Percentiles rank a stretch among this genome's conserved stretches.
phyloP scores from a whole-genome alignment of 2,888 invertebrate species.

The Xylota sylvarum region DNA sequence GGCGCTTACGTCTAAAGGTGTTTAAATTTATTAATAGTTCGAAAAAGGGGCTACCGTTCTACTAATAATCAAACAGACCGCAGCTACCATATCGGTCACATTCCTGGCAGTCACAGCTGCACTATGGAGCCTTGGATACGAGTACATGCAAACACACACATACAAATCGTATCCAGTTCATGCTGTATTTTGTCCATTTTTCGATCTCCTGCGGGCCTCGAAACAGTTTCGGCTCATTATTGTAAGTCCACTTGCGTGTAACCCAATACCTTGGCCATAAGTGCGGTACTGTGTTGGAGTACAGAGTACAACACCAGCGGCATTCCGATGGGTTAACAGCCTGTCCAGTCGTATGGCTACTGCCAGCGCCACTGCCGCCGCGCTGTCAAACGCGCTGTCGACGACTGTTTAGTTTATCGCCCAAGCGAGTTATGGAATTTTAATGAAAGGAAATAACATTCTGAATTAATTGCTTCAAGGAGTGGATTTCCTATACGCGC shows the following conservation, averaged over 20 bases:
- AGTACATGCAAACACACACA: conserved; percentile 17
- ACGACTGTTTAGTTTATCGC: conserved; percentile 72
- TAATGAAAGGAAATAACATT: conserved; percentile 76
- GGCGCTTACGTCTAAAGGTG: conserved; percentile 73
- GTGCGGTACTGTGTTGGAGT: conserved; percentile 63
- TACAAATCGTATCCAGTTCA: background rate
- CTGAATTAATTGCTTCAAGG: conserved; percentile 74
- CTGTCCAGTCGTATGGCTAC: conserved; percentile 28
- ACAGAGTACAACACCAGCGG: conserved; percentile 51
- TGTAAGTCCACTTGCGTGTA: conserved; percentile 55
- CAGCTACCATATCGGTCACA: conserved; percentile 66
- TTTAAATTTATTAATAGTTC: conserved; percentile 70
- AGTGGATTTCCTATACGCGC: conserved; percentile 57
- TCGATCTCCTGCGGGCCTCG: conserved; percentile 40
- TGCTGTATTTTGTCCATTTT: conserved; percentile 46
- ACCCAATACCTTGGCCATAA: conserved; percentile 58
- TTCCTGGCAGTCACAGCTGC: conserved; percentile 72
- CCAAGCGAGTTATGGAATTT: conserved; percentile 76
- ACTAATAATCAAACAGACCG: conserved; percentile 70
- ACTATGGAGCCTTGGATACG: conserved; percentile 21
- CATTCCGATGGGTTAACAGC: conserved; percentile 70
- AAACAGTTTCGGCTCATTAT: conserved; percentile 46
- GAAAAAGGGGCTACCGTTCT: conserved; percentile 37
- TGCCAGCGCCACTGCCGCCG: conserved; percentile 28
- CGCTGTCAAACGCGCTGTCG: conserved; percentile 69